Percentiles rank a stretch among this genome's conserved stretches.
Evolutionary conservation across 1,140 invertebrate genomes (phyloP).

Genomic region (Drosophila mojavensis): DNA sequence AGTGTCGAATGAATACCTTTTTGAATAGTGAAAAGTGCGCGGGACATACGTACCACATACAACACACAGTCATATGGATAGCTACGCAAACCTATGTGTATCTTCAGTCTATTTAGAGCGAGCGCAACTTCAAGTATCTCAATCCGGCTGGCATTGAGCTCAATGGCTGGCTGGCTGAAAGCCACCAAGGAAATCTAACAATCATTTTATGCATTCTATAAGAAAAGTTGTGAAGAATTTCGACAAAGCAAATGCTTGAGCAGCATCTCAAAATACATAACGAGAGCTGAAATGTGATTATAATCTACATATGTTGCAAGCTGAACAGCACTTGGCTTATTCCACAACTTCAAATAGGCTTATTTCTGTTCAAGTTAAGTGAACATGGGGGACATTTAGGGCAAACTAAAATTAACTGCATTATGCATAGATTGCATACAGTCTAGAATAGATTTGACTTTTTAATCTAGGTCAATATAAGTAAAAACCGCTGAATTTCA

Average conservation of each 20-base stretch:
- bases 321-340: too few species aligned
- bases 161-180: neutral
- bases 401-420: too few species aligned
- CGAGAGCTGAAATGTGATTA: neutral
- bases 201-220: neutral
- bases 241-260: neutral
- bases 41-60: neutral
- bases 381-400: too few species aligned
- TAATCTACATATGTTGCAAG: too few species aligned
- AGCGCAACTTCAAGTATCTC: slow-evolving; percentile 18
- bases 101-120: slow-evolving; percentile 19
- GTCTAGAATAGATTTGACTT: too few species aligned
- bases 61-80: neutral
- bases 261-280: neutral
- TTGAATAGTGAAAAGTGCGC: slow-evolving; percentile 12
- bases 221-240: neutral
- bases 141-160: slow-evolving; percentile 1
- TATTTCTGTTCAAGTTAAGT: too few species aligned
- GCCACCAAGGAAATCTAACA: neutral
- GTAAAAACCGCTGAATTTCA: too few species aligned
- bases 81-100: slow-evolving; percentile 32
- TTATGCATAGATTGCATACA: too few species aligned
- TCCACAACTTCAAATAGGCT: too few species aligned
- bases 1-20: neutral
- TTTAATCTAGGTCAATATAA: too few species aligned